Conservation (phyloP, 2,888 invertebrate genomes). For the Rhagium mordax region DNA sequence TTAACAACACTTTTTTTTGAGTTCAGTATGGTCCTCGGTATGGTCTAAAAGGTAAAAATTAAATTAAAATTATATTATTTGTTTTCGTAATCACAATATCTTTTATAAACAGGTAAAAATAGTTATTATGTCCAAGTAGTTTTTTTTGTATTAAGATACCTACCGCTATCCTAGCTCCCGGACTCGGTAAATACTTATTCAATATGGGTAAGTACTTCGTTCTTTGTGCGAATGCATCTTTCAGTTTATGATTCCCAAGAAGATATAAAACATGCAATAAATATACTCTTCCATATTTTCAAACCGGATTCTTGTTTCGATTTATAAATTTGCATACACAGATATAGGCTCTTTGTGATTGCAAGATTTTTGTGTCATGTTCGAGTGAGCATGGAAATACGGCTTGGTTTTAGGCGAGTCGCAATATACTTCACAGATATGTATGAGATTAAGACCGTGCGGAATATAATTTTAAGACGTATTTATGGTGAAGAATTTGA, state of each 20-base stretch:
- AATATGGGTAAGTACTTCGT: neutral
- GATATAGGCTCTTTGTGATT: conserved; percentile 6
- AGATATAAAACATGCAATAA: conserved; percentile 17
- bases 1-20: too few relatives aligned
- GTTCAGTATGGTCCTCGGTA: too few relatives aligned
- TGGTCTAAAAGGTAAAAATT: too few relatives aligned
- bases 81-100: too few relatives aligned
- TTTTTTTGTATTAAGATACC: too few relatives aligned
- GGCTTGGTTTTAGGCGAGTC: neutral
- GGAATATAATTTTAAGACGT: too few relatives aligned
- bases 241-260: conserved; percentile 16
- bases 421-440: too few relatives aligned
- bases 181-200: neutral
- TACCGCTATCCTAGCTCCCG: neutral
- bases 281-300: conserved; percentile 16
- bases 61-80: too few relatives aligned
- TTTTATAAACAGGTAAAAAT: too few relatives aligned
- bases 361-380: neutral
- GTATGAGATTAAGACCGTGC: too few relatives aligned
- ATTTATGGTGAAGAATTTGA: too few relatives aligned
- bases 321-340: conserved; percentile 19
- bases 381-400: neutral
- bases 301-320: conserved; percentile 23
- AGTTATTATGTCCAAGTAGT: too few relatives aligned
- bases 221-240: neutral